These are phyloP conservation scores for Vanessa tameamea DNA, from an alignment of 1,140 invertebrate genomes.

Conservation along the genomic window DNA sequence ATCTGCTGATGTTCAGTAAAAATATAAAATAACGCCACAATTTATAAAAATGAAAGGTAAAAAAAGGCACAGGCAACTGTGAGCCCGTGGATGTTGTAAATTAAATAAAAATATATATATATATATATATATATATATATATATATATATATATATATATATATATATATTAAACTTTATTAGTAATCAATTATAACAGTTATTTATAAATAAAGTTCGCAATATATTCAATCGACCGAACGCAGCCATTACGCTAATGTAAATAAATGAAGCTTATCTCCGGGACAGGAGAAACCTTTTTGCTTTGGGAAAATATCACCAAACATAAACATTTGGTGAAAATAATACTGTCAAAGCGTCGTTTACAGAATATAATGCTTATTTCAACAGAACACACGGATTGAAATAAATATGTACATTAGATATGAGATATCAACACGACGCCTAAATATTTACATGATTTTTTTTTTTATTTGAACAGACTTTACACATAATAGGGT, in stretches of 20 bases:
- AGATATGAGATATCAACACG: neutral
- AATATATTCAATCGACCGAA: neutral
- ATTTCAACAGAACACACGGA: no score
- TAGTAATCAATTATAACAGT: neutral
- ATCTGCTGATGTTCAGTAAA: no score
- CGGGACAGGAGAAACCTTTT: neutral
- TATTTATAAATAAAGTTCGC: neutral
- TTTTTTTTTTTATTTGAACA: neutral
- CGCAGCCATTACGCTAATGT: neutral
- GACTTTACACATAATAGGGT: neutral
- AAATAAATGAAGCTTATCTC: neutral
- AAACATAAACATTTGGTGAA: neutral
- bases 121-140: no score
- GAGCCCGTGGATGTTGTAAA: no score
- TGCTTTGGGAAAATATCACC: neutral
- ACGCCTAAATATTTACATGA: neutral
- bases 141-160: no score
- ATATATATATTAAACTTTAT: neutral
- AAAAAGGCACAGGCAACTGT: no score
- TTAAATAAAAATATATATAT: no score
- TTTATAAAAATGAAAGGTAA: no score
- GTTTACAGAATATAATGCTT: neutral
- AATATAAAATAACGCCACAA: no score
- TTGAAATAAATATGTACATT: no score
- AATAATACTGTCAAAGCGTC: neutral